phyloP scores from a whole-genome alignment of 35 echinoderm and acorn worm genomes.

The Chiridota heheva region DNA sequence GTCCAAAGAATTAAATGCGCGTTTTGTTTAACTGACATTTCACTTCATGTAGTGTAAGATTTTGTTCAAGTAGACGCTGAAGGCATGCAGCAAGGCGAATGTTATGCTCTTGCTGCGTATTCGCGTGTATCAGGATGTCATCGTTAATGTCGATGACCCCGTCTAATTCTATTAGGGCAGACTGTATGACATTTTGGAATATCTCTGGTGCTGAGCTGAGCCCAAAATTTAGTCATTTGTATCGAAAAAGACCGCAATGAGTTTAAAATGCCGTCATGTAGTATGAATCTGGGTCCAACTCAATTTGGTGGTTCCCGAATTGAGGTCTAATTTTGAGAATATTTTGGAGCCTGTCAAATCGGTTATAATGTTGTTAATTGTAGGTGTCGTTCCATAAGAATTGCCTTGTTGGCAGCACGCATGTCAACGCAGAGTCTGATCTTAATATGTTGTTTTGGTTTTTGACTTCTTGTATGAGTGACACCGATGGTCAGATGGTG shows the following conservation, averaged over 20 bases:
- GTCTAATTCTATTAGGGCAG: conserved; percentile 50
- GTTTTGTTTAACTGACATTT: conserved; percentile 30
- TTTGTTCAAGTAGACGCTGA: conserved; percentile 53
- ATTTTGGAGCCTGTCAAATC: conserved; percentile 51
- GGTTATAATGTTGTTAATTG: conserved; percentile 69
- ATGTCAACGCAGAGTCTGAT: conserved; percentile 70
- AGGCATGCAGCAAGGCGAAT: conserved; percentile 11
- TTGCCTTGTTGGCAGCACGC: conserved; percentile 62
- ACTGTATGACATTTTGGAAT: conserved; percentile 79
- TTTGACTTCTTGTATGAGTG: conserved; percentile 70
- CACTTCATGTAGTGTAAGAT: conserved; percentile 53
- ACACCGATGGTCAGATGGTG: conserved; percentile 83
- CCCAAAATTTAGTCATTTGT: conserved; percentile 67
- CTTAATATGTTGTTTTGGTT: conserved; percentile 58
- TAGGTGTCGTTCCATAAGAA: conserved; percentile 65
- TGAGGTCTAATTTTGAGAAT: conserved; percentile 64
- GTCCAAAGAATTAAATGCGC: conserved; percentile 10
- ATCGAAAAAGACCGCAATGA: conserved; percentile 52
- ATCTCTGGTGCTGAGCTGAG: conserved; percentile 57
- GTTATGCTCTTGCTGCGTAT: conserved; percentile 29
- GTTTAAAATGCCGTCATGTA: conserved; percentile 67
- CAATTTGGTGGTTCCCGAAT: conserved; percentile 66
- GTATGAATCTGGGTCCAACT: conserved; percentile 56
- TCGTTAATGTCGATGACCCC: conserved; percentile 74
- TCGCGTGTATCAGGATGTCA: conserved; percentile 59